Evolutionary conservation across 2,888 invertebrate genomes (phyloP).

Genomic region (Hypena proboscidalis): DNA sequence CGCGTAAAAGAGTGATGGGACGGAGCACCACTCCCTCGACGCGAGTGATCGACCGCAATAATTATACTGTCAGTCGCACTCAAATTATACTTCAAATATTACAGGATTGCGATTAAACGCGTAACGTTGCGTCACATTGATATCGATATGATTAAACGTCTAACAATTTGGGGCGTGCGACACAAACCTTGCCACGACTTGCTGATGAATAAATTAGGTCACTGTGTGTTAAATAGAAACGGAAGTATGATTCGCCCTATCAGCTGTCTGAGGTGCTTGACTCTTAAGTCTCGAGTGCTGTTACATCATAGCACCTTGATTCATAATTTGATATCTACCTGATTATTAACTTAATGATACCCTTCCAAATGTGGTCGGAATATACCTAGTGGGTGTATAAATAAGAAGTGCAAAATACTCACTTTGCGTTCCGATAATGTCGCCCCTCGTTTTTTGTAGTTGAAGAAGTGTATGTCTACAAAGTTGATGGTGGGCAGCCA

Average conservation of each 20-base stretch:
- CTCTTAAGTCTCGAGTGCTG: too few species aligned
- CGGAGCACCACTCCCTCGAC: constrained; percentile 71
- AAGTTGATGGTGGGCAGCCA: constrained; percentile 79
- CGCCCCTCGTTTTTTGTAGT: constrained; percentile 58
- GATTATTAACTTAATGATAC: constrained; percentile 37
- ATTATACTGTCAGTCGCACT: constrained; percentile 75
- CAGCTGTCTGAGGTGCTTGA: constrained; percentile 37
- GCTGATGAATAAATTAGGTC: constrained; percentile 45
- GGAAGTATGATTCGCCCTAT: constrained; percentile 32
- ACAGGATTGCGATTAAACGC: constrained; percentile 33
- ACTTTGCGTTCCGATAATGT: constrained; percentile 71
- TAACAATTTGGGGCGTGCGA: constrained; percentile 28
- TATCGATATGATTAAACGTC: constrained; percentile 21
- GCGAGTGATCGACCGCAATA: constrained; percentile 70
- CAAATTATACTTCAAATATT: constrained; percentile 62
- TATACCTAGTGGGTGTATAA: constrained; percentile 25
- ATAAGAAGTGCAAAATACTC: constrained; percentile 46
- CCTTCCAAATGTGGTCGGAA: constrained; percentile 22
- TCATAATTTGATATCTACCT: constrained; percentile 16
- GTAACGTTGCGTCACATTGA: constrained; percentile 23
- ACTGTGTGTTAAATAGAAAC: constrained; percentile 26
- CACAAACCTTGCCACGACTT: constrained; percentile 36
- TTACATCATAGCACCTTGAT: constrained; percentile 26
- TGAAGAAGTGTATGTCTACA: constrained; percentile 71
- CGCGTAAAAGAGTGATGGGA: constrained; percentile 74